Evolutionary conservation across 1,140 invertebrate species (phyloP).

Genomic region (Apis cerana): DNA sequence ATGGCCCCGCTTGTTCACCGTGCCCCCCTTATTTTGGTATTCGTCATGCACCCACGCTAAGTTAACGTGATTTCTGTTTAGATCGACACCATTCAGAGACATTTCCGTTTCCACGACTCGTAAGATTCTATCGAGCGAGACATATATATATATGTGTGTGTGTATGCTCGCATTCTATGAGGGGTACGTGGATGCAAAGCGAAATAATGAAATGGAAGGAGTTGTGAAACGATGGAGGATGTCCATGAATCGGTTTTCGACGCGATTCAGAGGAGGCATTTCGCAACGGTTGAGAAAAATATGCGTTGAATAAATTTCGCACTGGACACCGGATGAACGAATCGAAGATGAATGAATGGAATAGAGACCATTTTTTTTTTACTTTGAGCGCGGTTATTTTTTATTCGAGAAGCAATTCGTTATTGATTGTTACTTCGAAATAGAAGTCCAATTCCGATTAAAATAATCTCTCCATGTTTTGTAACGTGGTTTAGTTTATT

Average conservation of each 20-base stretch:
- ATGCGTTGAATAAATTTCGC: background rate
- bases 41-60: constrained; percentile 55
- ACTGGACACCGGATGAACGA: too few species aligned
- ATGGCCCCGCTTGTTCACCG: constrained; percentile 17
- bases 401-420: background rate
- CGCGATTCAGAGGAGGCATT: background rate
- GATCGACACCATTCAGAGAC: constrained; percentile 59
- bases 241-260: background rate
- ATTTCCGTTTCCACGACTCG: constrained; percentile 47
- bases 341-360: too few species aligned
- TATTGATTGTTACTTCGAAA: too few species aligned
- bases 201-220: constrained; percentile 39
- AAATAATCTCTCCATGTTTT: too few species aligned
- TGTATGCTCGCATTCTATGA: background rate
- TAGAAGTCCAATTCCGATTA: too few species aligned
- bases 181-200: constrained; percentile 43
- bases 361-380: background rate
- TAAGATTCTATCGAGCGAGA: constrained; percentile 41
- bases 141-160: background rate
- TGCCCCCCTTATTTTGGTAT: constrained; percentile 59
- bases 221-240: background rate
- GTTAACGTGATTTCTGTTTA: constrained; percentile 72
- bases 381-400: too few species aligned
- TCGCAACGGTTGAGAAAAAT: background rate
- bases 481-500: too few species aligned